Base-by-base conservation (phyloP, 2,113 vertebrate genomes). In the Struthidea cinerea region DNA sequence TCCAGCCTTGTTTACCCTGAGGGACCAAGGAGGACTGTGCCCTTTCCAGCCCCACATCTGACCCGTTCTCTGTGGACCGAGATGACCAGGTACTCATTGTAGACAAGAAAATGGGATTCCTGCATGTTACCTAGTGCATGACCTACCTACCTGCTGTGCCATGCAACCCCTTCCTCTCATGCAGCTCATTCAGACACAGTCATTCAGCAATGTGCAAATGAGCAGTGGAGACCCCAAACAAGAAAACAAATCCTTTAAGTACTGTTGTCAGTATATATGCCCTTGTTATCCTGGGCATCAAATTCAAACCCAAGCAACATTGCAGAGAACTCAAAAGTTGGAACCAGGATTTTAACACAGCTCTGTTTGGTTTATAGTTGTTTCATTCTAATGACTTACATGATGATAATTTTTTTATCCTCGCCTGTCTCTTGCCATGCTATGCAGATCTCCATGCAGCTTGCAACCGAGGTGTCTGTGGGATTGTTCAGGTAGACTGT, bases 21-120 rank as follows among this genome's bases (percentile, higher is more conserved):
- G 12, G 20, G 16, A 56, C 26, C 56, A 39, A 87, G 50, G 23
- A 60, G 37, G 37, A 77, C 68, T 33, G 6, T 46, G 35, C 18
- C 64, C 8, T 70, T 91, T 67, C 68, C n/a, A 90, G 26, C 44
- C 50, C 67, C 22, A 13, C 1, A 1, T 61, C 55, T 88, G 52
- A 53, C 41, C 16, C 1, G 0, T 74, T 85, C 60, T 63, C 30
- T 1, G 0, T 22, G 32, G 17, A 10, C 50, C 55, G 74, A 70
- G 68, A 11, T 59, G 64, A 35, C 55, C 68, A 46, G 30, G 20
- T 61, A 23, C 13, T 56, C 53, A 11, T 3, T 75, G 26, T 32
- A 42, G 67, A 56, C 1, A 6, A 50, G 23, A 56, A 49, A 24
- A 20, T 65, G 44, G 37, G 41, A 39, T 71, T 53, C 37, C n/a